Evolutionary conservation across 2,888 invertebrate genomes (phyloP).

Genomic region (Ecdyonurus torrentis): DNA sequence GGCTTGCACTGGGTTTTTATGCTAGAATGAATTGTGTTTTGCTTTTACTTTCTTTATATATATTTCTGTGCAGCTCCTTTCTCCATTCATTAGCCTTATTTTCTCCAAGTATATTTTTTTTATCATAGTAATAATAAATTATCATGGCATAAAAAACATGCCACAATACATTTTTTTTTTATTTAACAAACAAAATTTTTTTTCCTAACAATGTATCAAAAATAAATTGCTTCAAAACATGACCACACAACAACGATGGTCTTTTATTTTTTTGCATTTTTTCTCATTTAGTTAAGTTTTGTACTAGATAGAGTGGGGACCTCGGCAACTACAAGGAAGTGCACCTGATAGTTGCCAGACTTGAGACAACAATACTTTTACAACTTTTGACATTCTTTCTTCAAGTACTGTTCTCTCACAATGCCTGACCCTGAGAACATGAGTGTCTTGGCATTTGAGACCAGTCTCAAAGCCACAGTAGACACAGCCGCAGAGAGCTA

Average conservation of each 20-base stretch:
- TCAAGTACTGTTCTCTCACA: too few species aligned
- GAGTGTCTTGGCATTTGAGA: not conserved
- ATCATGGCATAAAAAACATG: not conserved
- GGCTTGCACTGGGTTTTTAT: not conserved
- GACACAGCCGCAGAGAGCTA: not conserved
- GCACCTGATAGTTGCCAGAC: not conserved
- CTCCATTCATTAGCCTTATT: conserved; percentile 2
- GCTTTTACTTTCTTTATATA: not conserved
- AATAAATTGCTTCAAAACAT: conserved; percentile 28
- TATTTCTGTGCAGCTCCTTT: not conserved
- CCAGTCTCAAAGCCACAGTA: not conserved
- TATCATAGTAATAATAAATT: not conserved
- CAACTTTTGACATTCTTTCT: too few species aligned
- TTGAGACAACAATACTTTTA: too few species aligned
- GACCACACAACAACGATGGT: not conserved
- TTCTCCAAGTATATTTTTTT: not conserved
- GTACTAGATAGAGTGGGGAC: conserved; percentile 12
- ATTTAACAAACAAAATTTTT: conserved; percentile 31
- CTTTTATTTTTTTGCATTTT: conserved; percentile 11
- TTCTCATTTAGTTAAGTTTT: conserved; percentile 15
- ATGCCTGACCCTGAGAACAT: not conserved
- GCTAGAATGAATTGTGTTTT: not conserved
- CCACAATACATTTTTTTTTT: conserved; percentile 12
- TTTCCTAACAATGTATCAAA: conserved; percentile 47
- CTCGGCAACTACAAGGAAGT: not conserved